Base-by-base conservation (phyloP, 92 coral and sea anemone genomes). In the Pocillopora grandis region DNA sequence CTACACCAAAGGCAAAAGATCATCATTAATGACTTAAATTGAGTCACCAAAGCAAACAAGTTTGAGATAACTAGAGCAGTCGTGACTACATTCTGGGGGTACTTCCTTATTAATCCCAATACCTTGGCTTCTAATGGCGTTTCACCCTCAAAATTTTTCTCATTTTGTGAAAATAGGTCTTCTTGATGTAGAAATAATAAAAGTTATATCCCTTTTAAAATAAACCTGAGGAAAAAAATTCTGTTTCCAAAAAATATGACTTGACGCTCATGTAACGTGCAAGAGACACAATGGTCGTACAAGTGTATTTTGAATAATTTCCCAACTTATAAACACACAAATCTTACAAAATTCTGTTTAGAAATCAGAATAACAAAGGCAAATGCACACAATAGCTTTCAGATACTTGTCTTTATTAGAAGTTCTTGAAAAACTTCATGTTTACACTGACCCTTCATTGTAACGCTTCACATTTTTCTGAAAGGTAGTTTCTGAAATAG, bases 131-230 rank as follows among this genome's bases (percentile, higher is more conserved):
- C 58, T 72, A 72, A 72, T 37, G 58, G 58, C 20, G 49, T 42
- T 72, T 72, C 58, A 72, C 76, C 58, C 76, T 72, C 31, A 72
- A 72, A 72, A 10, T 36, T 72, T 72, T 72, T 72, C 76, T 42
- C 76, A 72, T 16, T 11, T 15, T 21, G 20, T 48, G 36, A 36
- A 72, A 72, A 72, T 72, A 42, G 76, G 20, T 48, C 58, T 16
- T 72, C 56, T 72, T 72, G 58, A 37, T 72, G 76, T 12, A 72
- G 58, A 72, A 16, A 72, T 72, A 72, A 72, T 72, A 35, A 35
- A 72, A 72, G 58, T 37, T 72, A 58, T 72, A 37, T 36, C 76
- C 58, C 18, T 21, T 72, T 72, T 36, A 37, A 36, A 72, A 72
- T 72, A 72, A 36, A 72, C 76, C 20, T 2, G 27, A 23, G 58